Base-by-base conservation (phyloP, 2,113 vertebrate genomes). In the Brachionichthys hirsutus region DNA sequence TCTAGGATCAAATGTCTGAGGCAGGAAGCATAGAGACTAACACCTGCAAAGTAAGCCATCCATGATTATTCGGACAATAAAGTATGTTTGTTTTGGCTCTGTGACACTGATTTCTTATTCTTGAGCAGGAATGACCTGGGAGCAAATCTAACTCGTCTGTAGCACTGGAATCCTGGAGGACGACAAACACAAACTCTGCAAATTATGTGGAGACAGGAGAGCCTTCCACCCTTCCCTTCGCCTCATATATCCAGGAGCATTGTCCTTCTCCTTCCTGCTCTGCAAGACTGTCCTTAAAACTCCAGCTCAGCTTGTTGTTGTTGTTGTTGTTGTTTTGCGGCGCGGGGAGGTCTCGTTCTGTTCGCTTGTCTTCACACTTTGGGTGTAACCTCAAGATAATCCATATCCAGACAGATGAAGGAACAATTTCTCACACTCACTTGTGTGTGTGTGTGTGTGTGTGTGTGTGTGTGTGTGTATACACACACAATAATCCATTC, bases 1-100 rank as follows among this genome's bases (percentile, higher is more conserved):
- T 35, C 7, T 63, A 90, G 89, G 82, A 87, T n/a, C 73, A 47
- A 1, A 82, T 77, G 14, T 85, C 80, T 56, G 84, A 86, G 12
- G 66, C n/a, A 6, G 69, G 73, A 7, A 84, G 54, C 48, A 66
- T 48, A 61, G 84, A 76, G 50, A 76, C 38, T 0, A 54, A 62
- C 0, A 10, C 12, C 54, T 34, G 59, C 14, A 64, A 61, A 47
- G 73, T 77, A 70, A 81, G 66, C 1, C 0, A 2, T 47, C 48
- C 2, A 1, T 9, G 0, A 9, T 50, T 3, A 6, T 50, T 19
- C 0, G 1, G 4, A 13, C 0, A 42, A 16, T 8, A 55, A 20
- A 15, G 1, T 20, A 48, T 2, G 4, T 4, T 1, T 2, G 20
- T 44, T 18, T 43, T 49, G 1, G 11, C 11, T 30, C 16, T 54